phyloP scores from a whole-genome alignment of 1,140 invertebrate species.

The Drosophila nigromelanica region DNA sequence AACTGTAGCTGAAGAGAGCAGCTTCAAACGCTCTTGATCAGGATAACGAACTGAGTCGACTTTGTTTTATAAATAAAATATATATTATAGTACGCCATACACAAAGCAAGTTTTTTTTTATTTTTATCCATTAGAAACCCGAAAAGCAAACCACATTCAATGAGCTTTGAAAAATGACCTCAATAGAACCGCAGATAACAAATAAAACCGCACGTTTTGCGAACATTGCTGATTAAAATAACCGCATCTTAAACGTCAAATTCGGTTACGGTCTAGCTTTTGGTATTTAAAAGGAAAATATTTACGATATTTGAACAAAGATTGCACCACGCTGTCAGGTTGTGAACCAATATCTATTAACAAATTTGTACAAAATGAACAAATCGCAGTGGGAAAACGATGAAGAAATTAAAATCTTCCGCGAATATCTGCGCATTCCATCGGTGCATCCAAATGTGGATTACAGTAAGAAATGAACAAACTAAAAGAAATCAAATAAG shows the following conservation, averaged over 20 bases:
- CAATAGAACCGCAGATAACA: background rate
- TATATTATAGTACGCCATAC: too few relatives aligned
- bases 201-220: background rate
- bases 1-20: too few relatives aligned
- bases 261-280: background rate
- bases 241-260: background rate
- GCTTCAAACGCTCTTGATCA: too few relatives aligned
- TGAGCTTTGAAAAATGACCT: background rate
- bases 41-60: too few relatives aligned
- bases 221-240: too few relatives aligned
- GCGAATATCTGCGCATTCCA: conserved; percentile 92
- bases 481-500: too few relatives aligned
- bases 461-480: conserved; percentile 87
- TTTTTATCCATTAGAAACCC: too few relatives aligned
- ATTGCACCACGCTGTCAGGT: background rate
- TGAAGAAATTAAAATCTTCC: conserved; percentile 90
- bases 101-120: too few relatives aligned
- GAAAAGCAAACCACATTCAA: too few relatives aligned
- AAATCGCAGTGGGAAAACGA: conserved; percentile 84
- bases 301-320: background rate
- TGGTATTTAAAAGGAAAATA: background rate
- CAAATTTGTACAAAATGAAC: conserved; percentile 35
- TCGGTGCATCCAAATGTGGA: conserved; percentile 92
- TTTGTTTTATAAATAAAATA: too few relatives aligned
- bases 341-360: background rate